Conservation (phyloP, 1,140 invertebrate species). For the Panonychus citri region DNA sequence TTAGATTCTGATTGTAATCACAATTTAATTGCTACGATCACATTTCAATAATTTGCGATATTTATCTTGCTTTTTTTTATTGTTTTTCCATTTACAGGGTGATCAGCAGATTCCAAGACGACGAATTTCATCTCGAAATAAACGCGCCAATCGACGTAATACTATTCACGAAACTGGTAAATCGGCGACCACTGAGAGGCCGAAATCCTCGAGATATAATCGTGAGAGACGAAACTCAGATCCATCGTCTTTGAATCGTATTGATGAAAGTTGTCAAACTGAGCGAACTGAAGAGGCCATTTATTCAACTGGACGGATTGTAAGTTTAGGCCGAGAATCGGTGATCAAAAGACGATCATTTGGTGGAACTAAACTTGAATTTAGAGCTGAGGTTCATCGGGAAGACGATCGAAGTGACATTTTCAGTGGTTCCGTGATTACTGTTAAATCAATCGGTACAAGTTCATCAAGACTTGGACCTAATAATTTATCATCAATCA, state of each 20-base stretch:
- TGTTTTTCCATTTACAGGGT: no score
- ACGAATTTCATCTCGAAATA: not conserved
- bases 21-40: no score
- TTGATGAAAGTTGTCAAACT: slow-evolving; percentile 14
- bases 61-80: no score
- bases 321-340: not conserved
- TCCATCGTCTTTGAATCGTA: not conserved
- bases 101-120: no score
- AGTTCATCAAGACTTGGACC: not conserved
- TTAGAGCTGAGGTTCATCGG: slow-evolving; percentile 2
- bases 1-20: no score
- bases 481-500: not conserved
- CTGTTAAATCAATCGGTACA: not conserved
- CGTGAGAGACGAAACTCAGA: not conserved
- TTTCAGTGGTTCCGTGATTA: not conserved
- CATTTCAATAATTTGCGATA: no score
- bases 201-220: not conserved
- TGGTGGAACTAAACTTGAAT: not conserved
- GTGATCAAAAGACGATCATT: slow-evolving; percentile 6
- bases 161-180: not conserved
- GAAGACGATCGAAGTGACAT: not conserved
- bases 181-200: not conserved
- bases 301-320: slow-evolving; percentile 1
- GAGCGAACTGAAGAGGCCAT: slow-evolving; percentile 5
- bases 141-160: not conserved